phyloP scores from a whole-genome alignment of 2,797 vertebrate species.

The Tokudaia muenninki region DNA sequence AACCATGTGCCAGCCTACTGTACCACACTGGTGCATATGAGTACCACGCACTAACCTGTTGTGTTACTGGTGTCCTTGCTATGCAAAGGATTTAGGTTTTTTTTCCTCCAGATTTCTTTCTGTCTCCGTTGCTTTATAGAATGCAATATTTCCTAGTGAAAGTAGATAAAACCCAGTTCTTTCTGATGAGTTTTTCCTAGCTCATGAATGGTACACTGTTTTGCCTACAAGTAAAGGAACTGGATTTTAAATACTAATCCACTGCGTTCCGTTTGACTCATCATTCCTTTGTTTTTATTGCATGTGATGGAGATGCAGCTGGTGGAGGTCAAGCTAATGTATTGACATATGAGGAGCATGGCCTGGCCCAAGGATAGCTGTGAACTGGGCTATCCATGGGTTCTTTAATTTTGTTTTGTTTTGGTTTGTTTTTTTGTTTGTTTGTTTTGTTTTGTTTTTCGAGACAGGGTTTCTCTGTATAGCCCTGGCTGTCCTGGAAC shows the following conservation, averaged over 20 bases:
- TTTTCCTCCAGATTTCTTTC: conserved; percentile 96
- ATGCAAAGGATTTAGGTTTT: conserved; percentile 94
- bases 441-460: no score
- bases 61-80: conserved; percentile 82
- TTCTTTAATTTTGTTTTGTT: no score
- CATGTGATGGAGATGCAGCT: not conserved
- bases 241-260: conserved; percentile 81
- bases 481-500: no score
- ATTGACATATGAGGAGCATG: not conserved
- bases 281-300: not conserved
- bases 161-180: conserved; percentile 94
- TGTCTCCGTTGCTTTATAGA: conserved; percentile 96
- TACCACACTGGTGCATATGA: not conserved
- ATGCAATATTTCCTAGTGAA: conserved; percentile 97
- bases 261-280: not conserved
- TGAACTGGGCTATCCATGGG: not conserved
- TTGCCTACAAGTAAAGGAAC: conserved; percentile 95
- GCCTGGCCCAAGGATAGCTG: not conserved
- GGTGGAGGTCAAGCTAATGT: no score
- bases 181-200: conserved; percentile 95
- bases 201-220: conserved; percentile 93
- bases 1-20: no score
- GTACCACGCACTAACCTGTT: not conserved
- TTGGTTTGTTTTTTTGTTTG: no score
- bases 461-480: no score